These are phyloP conservation scores for Pachypanchax playfairii DNA, from an alignment of 2,113 vertebrate species.

Conservation along the genomic window DNA sequence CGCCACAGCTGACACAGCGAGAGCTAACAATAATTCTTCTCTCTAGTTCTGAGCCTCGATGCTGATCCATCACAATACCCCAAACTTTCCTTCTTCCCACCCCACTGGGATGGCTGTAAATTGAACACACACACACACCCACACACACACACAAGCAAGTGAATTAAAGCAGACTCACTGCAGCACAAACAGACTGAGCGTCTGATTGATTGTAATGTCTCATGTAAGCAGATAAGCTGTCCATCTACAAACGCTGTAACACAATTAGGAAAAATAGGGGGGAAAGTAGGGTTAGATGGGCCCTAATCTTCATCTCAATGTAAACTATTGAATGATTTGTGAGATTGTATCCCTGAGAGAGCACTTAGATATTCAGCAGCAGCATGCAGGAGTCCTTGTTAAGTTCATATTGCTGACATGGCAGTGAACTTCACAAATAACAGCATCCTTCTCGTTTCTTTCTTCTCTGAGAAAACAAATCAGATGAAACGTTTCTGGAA, in stretches of 20 bases:
- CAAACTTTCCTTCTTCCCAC: not conserved
- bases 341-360: constrained; percentile 10
- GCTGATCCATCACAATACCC: constrained; percentile 10
- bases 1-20: constrained; percentile 63
- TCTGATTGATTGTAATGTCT: constrained; percentile 22
- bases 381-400: constrained; percentile 16
- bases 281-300: constrained; percentile 2
- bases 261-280: not conserved
- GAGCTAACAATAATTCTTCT: constrained; percentile 62
- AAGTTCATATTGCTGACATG: constrained; percentile 9
- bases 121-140: constrained; percentile 22
- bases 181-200: constrained; percentile 6
- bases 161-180: constrained; percentile 19
- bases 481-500: not conserved
- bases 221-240: constrained; percentile 15
- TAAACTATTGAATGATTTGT: constrained; percentile 14
- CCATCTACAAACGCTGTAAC: constrained; percentile 14
- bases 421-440: constrained; percentile 2
- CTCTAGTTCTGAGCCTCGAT: constrained; percentile 44
- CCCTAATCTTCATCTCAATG: constrained; percentile 15
- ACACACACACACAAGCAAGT: not conserved
- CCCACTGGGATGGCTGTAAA: constrained; percentile 15
- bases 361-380: constrained; percentile 3
- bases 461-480: not conserved
- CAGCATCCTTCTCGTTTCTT: constrained; percentile 7